phyloP scores from a whole-genome alignment of 2,797 vertebrate species.

The Ptychadena robeensis region DNA sequence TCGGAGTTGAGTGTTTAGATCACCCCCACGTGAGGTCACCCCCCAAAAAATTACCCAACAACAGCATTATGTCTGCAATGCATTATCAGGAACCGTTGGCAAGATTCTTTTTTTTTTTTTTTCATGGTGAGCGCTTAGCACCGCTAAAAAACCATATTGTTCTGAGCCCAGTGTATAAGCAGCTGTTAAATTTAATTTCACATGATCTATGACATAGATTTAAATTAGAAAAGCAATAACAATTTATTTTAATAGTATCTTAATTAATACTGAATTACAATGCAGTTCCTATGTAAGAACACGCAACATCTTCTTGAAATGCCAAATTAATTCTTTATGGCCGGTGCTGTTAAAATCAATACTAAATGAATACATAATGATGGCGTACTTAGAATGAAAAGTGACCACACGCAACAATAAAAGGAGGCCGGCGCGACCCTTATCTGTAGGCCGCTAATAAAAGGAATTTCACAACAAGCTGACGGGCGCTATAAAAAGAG shows the following conservation, averaged over 20 bases:
- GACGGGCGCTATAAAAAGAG: slow-evolving; percentile 59
- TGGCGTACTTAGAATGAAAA: slow-evolving; percentile 77
- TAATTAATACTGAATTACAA: slow-evolving; percentile 76
- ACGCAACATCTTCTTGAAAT: slow-evolving; percentile 69
- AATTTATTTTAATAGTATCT: slow-evolving; percentile 64
- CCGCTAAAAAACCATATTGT: slow-evolving; percentile 52
- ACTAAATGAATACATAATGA: slow-evolving; percentile 79
- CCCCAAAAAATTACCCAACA: neutral
- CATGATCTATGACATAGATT: slow-evolving; percentile 58
- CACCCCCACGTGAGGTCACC: too few species aligned
- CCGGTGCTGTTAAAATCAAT: slow-evolving; percentile 74
- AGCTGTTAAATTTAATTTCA: slow-evolving; percentile 57
- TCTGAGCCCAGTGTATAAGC: slow-evolving; percentile 52
- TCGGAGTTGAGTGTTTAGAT: too few species aligned
- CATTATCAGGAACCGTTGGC: neutral
- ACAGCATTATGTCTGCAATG: neutral
- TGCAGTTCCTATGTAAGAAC: slow-evolving; percentile 69
- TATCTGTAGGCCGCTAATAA: slow-evolving; percentile 69
- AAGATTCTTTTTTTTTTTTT: slow-evolving; percentile 30
- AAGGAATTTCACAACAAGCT: slow-evolving; percentile 65
- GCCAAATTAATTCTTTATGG: slow-evolving; percentile 80
- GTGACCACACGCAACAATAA: slow-evolving; percentile 72
- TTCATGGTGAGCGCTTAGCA: slow-evolving; percentile 37
- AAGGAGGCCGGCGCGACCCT: slow-evolving; percentile 67
- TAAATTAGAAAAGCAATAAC: slow-evolving; percentile 68